Evolutionary conservation across 2,888 invertebrate genomes (phyloP), one percentile per base, ranked within the genome.

Genomic region (Tenthredo mesomela): DNA sequence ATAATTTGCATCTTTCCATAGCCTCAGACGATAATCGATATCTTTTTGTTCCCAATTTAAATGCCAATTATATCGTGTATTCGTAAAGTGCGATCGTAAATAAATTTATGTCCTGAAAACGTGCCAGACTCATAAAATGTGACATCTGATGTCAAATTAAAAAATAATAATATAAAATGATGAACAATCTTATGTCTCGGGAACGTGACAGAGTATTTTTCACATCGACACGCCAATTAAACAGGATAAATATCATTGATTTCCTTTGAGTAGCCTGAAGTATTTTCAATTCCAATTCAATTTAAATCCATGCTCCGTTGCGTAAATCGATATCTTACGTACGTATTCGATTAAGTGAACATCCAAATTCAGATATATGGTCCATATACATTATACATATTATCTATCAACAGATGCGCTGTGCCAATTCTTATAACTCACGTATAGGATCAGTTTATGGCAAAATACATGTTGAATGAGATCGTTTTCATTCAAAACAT

Each of bases 231-330:
- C 6, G 25, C 40, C 71, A 71, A 71, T 71, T 71, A 71, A 43
- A 71, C 43, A 43, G 43, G 21, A 71, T 71, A 71, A 71, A 71
- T n/a, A 71, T 71, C n/a, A 71, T 10, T 21, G 43, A 71, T 71
- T 43, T 40, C n/a, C 43, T 71, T 73, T 73, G 73, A 21, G 40
- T 43, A 43, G 21, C 21, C 73, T 5, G 4, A 25, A 40, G 21
- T 21, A 15, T 18, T 21, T 47, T 21, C 43, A 15, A 73, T 73
- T 73, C 21, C 21, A 9, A 43, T 73, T 73, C 73, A 43, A 73
- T 73, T 43, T 73, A 47, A 43, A 43, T 73, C 47, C 43, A 43
- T 73, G 73, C 40, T 43, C 43, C 43, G 43, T 25, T 21, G 73
- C 43, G 21, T 29, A 5, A 12, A 6, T 73, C 73, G 47, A 43